Evolutionary conservation across 2,797 vertebrate genomes (phyloP), one percentile per base, ranked within the genome.

Genomic region (Centropyge bicolor): DNA sequence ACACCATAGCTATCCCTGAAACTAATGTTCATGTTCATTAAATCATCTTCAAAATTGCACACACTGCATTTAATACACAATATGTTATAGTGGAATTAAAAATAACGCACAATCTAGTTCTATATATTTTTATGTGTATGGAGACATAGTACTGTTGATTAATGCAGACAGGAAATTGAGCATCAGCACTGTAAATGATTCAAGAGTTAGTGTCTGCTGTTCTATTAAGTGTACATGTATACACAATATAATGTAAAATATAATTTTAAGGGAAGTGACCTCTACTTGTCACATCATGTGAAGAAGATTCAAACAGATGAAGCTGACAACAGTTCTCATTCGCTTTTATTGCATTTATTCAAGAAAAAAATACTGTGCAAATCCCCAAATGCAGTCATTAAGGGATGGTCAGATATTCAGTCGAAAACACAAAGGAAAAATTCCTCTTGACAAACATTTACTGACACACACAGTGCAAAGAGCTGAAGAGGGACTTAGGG

Each of bases 341-440:
- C 35, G 55, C 6, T 54, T 89, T 81, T 82, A 86, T 81, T 88
- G 61, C 54, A 64, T 77, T 67, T 49, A 24, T 27, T 70, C 43
- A 59, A 36, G 27, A 31, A n/a, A 59, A 41, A 70, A 64, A 72
- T 40, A 65, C 66, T 66, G 86, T 86, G 77, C 82, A 89, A 86
- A 79, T 82, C 71, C 74, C 82, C 27, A 41, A 41, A 60, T 3
- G 38, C 62, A 73, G 46, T 31, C 13, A 11, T 56, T 3, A 14
- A 62, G 56, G 56, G 74, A 88, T 38, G 79, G 40, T 76, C 77
- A 76, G 67, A 57, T 54, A 75, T 51, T 73, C 35, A 83, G 48
- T 76, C 12, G 52, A 22, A 73, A 73, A 40, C 2, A 63, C 27
- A 76, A 0, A 52, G 20, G 13, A 38, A 4, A 41, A 38, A 43